phyloP scores from a whole-genome alignment of 2,797 vertebrate genomes.

The Pogonophryne albipinna region DNA sequence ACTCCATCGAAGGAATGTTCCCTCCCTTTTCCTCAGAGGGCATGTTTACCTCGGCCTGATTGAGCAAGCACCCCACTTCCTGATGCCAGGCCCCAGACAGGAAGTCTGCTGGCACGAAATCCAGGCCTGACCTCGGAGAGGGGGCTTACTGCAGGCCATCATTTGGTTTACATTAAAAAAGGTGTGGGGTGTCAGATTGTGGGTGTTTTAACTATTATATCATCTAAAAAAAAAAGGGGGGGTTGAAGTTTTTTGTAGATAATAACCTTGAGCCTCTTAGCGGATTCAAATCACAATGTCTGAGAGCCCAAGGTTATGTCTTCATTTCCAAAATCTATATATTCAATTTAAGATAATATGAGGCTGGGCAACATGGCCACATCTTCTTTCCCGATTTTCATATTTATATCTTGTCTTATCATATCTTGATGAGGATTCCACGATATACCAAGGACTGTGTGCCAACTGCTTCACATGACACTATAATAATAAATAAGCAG shows the following conservation, averaged over 20 bases:
- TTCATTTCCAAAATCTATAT: too few relatives aligned
- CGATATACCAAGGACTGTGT: conserved; percentile 4
- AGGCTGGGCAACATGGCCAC: too few relatives aligned
- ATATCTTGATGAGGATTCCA: too few relatives aligned
- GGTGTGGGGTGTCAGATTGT: not conserved
- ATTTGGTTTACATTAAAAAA: conserved; percentile 6
- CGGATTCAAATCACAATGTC: not conserved
- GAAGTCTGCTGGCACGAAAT: conserved; percentile 64
- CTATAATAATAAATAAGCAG: conserved; percentile 8
- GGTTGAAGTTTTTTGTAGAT: conserved; percentile 5
- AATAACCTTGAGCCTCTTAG: not conserved
- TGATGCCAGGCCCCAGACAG: conserved; percentile 69
- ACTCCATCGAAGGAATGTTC: conserved; percentile 68
- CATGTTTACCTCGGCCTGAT: conserved; percentile 68
- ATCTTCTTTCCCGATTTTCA: too few relatives aligned
- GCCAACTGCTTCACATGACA: conserved; percentile 16
- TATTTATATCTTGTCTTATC: too few relatives aligned
- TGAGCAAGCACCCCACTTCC: conserved; percentile 72
- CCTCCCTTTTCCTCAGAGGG: conserved; percentile 63
- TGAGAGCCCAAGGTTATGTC: not conserved
- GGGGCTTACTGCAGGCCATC: not conserved
- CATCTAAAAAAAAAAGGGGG: not conserved
- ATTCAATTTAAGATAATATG: too few relatives aligned
- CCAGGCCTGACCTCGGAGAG: conserved; percentile 9
- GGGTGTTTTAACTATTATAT: not conserved